phyloP scores from a whole-genome alignment of 1,140 invertebrate genomes.

The Octopus bimaculoides region DNA sequence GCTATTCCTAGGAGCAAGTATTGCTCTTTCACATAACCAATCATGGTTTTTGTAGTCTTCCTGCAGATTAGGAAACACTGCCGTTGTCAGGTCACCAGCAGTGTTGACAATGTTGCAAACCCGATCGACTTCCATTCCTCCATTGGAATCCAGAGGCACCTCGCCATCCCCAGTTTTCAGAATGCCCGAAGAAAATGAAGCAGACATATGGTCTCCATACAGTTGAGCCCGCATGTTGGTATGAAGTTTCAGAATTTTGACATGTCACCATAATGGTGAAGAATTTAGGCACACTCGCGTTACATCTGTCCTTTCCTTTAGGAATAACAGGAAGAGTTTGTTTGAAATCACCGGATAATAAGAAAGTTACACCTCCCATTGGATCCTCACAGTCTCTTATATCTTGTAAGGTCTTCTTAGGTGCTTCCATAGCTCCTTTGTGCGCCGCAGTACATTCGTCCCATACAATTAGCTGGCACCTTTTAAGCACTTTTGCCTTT shows the following conservation, averaged over 20 bases:
- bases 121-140: background rate
- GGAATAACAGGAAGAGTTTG: slow-evolving; percentile 21
- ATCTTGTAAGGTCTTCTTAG: slow-evolving; percentile 31
- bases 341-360: slow-evolving; percentile 39
- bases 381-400: slow-evolving; percentile 30
- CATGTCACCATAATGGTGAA: slow-evolving; percentile 30
- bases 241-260: slow-evolving; percentile 21
- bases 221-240: slow-evolving; percentile 35
- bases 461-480: slow-evolving; percentile 31
- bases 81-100: slow-evolving; percentile 14
- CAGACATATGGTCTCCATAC: slow-evolving; percentile 18
- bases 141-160: background rate
- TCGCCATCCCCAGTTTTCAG: background rate
- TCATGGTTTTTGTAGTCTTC: slow-evolving; percentile 22
- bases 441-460: slow-evolving; percentile 40
- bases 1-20: slow-evolving; percentile 8
- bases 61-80: slow-evolving; percentile 12
- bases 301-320: slow-evolving; percentile 17
- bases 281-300: slow-evolving; percentile 37
- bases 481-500: slow-evolving; percentile 24
- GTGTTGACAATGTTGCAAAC: background rate
- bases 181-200: background rate
- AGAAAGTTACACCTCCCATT: slow-evolving; percentile 38
- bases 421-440: slow-evolving; percentile 24
- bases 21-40: slow-evolving; percentile 15